phyloP scores from a whole-genome alignment of 2,113 vertebrate genomes.

The Planiliza haematocheilus region DNA sequence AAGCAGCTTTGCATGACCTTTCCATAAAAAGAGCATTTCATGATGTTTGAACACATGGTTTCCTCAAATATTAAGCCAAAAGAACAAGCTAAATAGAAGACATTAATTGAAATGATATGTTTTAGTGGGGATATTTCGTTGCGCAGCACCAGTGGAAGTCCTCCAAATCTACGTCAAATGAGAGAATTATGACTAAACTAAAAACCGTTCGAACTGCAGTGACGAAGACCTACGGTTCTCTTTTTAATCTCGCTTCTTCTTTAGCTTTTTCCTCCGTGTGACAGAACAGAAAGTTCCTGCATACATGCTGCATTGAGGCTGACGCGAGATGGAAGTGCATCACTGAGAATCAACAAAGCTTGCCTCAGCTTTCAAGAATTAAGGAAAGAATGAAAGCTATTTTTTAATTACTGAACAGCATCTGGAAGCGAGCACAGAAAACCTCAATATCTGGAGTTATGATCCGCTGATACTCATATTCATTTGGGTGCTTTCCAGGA shows the following conservation, averaged over 20 bases:
- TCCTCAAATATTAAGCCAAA: not conserved
- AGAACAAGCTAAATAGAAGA: not conserved
- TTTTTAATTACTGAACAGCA: constrained; percentile 80
- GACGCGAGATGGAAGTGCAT: constrained; percentile 42
- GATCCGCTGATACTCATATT: constrained; percentile 72
- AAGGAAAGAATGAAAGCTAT: constrained; percentile 79
- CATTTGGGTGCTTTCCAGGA: constrained; percentile 65
- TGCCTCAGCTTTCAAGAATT: constrained; percentile 74
- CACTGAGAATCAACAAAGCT: constrained; percentile 52
- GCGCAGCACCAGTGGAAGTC: not conserved
- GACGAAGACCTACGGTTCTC: not conserved
- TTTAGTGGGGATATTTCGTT: not conserved
- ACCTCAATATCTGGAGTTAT: constrained; percentile 78
- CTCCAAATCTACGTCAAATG: not conserved
- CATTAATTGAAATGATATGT: not conserved
- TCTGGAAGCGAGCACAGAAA: constrained; percentile 74
- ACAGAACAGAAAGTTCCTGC: constrained; percentile 32
- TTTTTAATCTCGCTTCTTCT: not conserved
- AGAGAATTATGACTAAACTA: not conserved
- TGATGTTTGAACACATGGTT: constrained; percentile 1
- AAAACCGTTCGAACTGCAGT: not conserved
- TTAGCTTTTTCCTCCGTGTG: constrained; percentile 1
- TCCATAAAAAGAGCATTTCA: not conserved
- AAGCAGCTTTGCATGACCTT: no score
- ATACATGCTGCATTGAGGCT: constrained; percentile 30